Percentiles rank a stretch among this genome's conserved stretches.
Conservation (phyloP, 2,113 vertebrate genomes). For the Mixornis gularis region DNA sequence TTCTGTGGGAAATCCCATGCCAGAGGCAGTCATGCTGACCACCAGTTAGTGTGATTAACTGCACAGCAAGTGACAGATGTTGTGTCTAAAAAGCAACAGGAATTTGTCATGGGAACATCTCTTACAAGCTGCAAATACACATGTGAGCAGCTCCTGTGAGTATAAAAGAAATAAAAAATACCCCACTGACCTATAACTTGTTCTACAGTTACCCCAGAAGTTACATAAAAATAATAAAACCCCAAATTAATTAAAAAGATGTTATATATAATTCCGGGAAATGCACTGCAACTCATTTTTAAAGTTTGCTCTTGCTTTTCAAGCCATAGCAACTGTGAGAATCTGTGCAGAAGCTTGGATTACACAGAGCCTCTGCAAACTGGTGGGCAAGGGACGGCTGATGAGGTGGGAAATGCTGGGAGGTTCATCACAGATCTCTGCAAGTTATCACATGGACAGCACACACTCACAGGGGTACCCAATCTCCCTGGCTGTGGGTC, state of each 20-base stretch:
- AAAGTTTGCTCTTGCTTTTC: not conserved
- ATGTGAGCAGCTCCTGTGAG: not conserved
- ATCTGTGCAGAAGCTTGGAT: not conserved
- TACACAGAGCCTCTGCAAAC: not conserved
- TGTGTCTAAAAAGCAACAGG: conserved; percentile 1
- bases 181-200: not conserved
- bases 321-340: not conserved
- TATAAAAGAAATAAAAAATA: not conserved
- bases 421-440: not conserved
- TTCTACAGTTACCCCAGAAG: not conserved
- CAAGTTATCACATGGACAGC: not conserved
- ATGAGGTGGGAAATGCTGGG: not conserved
- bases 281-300: not conserved
- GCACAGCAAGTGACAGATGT: not conserved
- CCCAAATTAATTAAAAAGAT: not conserved
- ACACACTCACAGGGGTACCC: not conserved
- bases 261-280: not conserved
- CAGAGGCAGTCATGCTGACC: not conserved
- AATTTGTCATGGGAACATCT: not conserved
- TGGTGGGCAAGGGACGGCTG: not conserved
- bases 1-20: not conserved
- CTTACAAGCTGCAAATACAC: not conserved
- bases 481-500: not conserved
- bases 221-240: not conserved
- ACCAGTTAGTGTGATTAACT: not conserved